A percentile compares a stretch with the other conserved stretches of the same genome.
phyloP scores from a whole-genome alignment of 2,888 invertebrate species.

The Callosobruchus maculatus region DNA sequence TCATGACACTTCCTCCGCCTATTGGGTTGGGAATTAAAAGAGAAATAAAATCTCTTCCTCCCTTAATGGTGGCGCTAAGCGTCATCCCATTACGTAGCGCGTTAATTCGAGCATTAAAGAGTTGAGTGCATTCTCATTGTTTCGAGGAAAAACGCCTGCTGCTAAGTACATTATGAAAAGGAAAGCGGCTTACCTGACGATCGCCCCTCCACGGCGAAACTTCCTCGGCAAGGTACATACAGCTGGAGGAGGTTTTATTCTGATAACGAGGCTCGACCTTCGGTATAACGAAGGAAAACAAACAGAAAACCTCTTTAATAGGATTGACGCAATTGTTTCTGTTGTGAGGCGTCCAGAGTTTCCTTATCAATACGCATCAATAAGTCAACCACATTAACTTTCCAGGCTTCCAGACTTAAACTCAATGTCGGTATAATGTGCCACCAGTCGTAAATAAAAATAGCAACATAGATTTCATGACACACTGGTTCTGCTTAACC shows the following conservation, averaged over 20 bases:
- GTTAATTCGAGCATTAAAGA: slow-evolving; percentile 28
- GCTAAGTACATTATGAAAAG: slow-evolving; percentile 25
- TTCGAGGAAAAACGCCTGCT: slow-evolving; percentile 22
- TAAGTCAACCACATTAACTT: too few relatives aligned
- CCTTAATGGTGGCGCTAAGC: slow-evolving; percentile 7
- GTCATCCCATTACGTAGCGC: slow-evolving; percentile 22
- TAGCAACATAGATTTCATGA: too few relatives aligned
- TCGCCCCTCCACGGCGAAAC: slow-evolving; percentile 14
- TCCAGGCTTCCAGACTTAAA: too few relatives aligned
- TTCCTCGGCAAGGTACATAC: background rate
- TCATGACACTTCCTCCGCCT: too few relatives aligned
- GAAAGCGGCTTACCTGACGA: slow-evolving; percentile 28
- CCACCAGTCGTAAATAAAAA: too few relatives aligned
- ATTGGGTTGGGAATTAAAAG: too few relatives aligned
- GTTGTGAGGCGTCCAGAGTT: background rate
- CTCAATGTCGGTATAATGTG: too few relatives aligned
- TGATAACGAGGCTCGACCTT: background rate
- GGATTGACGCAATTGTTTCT: slow-evolving; percentile 14
- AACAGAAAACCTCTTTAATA: slow-evolving; percentile 7
- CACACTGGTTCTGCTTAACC: too few relatives aligned
- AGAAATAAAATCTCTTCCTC: background rate
- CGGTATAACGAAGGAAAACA: background rate
- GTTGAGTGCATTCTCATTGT: slow-evolving; percentile 31
- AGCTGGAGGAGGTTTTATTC: slow-evolving; percentile 14
- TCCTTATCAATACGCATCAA: background rate